phyloP scores from a whole-genome alignment of 2,797 vertebrate genomes.

The Ctenopoma multispine region DNA sequence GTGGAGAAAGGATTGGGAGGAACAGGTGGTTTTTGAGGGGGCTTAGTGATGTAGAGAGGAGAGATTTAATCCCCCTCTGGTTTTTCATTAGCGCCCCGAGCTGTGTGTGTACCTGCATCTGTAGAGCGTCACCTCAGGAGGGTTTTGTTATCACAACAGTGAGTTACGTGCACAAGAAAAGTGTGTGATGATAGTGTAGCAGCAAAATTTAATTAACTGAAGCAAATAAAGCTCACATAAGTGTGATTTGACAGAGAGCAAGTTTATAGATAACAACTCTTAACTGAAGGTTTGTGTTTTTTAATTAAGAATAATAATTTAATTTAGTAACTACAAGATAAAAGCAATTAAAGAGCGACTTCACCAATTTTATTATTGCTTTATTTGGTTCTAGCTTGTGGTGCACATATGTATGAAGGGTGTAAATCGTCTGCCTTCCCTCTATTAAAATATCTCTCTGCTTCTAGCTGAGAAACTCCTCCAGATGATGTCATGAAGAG shows the following conservation, averaged over 20 bases:
- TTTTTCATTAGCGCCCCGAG: not conserved
- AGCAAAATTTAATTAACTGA: not conserved
- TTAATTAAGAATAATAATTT: not conserved
- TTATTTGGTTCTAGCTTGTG: too few relatives aligned
- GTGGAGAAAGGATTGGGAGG: not conserved
- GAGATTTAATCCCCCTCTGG: not conserved
- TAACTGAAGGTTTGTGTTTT: not conserved
- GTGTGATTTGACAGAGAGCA: not conserved
- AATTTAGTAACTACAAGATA: not conserved
- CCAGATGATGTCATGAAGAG: too few relatives aligned
- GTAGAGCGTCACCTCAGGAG: not conserved
- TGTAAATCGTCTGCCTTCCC: too few relatives aligned
- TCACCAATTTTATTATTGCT: too few relatives aligned
- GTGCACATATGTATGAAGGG: too few relatives aligned
- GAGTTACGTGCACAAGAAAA: not conserved
- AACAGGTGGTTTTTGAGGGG: slow-evolving; percentile 31
- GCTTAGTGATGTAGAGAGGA: too few relatives aligned
- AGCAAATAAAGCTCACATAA: too few relatives aligned
- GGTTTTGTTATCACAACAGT: not conserved
- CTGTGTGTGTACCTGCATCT: not conserved
- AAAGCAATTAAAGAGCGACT: not conserved
- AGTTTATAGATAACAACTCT: not conserved
- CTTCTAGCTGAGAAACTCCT: too few relatives aligned
- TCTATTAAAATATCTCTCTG: too few relatives aligned
- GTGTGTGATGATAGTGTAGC: not conserved